Evolutionary conservation across 2,113 vertebrate species (phyloP), one percentile per base, ranked within the genome.

Genomic region (Suricata suricatta): DNA sequence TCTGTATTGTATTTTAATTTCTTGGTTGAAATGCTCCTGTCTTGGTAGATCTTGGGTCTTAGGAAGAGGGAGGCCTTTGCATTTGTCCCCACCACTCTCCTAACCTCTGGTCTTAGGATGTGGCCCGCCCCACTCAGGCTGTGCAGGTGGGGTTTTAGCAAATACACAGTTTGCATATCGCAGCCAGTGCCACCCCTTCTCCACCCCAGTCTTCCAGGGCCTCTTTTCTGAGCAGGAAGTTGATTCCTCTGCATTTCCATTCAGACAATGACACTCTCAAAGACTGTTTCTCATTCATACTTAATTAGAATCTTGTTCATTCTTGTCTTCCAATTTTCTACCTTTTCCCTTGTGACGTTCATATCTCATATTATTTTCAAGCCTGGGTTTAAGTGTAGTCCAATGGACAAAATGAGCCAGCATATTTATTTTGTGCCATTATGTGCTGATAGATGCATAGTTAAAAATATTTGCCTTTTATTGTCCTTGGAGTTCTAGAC

Each of bases 401-500:
- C 96, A 90, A 84, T 64, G 33, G 83, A 92, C 95, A 90, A 96
- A 95, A 92, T 77, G 93, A 98, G 71, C 88, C 95, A 96, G 92
- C 87, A 3, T 88, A 74, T 71, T 96, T 88, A 76, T 31, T 82
- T 71, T 80, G 93, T 98, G 89, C 93, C 96, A 63, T 95, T 90
- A 88, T 98, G 76, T 98, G 80, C 95, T 98, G 90, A 97, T 98
- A 98, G 98, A 90, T 98, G 98, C 97, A 14, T 95, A 97, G 98
- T 96, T 98, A 97, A 98, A 97, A 97, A 95, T 98, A 98, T 95
- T 98, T 98, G 98, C 96, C 96, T 98, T 98, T 98, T 88, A 44
- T 98, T 95, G 98, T 98, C 97, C 98, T 98, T 98, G 96, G 97
- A 98, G 98, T 98, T 98, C 98, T 98, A 99, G 98, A 99, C 98